A percentile compares a stretch with the other conserved stretches of the same genome.
Evolutionary conservation across 2,797 vertebrate species (phyloP).

Genomic region (Rhinogobio ventralis): DNA sequence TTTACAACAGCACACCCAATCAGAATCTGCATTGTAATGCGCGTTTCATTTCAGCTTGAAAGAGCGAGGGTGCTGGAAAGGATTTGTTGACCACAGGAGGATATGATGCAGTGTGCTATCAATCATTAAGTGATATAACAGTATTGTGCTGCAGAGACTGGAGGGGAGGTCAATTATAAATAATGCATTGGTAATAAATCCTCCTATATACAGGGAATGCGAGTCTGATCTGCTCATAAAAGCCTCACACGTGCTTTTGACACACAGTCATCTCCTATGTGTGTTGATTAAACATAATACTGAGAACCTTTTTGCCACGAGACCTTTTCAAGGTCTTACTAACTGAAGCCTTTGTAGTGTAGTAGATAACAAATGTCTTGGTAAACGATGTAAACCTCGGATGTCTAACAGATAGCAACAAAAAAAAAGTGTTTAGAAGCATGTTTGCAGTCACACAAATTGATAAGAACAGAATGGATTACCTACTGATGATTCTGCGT

Average conservation of each 20-base stretch:
- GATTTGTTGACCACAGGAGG: slow-evolving; percentile 39
- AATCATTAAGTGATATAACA: slow-evolving; percentile 40
- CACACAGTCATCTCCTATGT: background rate
- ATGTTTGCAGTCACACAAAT: background rate
- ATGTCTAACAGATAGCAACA: slow-evolving; percentile 5
- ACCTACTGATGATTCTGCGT: slow-evolving; percentile 19
- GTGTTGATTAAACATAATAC: background rate
- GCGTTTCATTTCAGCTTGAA: background rate
- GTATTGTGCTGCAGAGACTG: slow-evolving; percentile 29
- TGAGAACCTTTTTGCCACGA: slow-evolving; percentile 7
- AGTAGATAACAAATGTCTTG: slow-evolving; percentile 5
- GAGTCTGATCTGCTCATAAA: slow-evolving; percentile 33
- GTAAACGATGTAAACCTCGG: slow-evolving; percentile 16
- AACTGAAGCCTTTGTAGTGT: slow-evolving; percentile 8
- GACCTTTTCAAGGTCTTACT: background rate
- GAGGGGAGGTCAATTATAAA: slow-evolving; percentile 43
- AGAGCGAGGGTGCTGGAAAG: background rate
- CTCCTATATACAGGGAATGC: slow-evolving; percentile 28
- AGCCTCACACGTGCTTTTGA: slow-evolving; percentile 3
- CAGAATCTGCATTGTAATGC: background rate
- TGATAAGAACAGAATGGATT: slow-evolving; percentile 16
- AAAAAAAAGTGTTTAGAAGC: background rate
- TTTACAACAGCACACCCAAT: background rate
- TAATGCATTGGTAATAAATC: slow-evolving; percentile 35
- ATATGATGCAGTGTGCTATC: slow-evolving; percentile 16